Conservation (phyloP, 2,113 vertebrate species). For the Myiopsitta monachus region DNA sequence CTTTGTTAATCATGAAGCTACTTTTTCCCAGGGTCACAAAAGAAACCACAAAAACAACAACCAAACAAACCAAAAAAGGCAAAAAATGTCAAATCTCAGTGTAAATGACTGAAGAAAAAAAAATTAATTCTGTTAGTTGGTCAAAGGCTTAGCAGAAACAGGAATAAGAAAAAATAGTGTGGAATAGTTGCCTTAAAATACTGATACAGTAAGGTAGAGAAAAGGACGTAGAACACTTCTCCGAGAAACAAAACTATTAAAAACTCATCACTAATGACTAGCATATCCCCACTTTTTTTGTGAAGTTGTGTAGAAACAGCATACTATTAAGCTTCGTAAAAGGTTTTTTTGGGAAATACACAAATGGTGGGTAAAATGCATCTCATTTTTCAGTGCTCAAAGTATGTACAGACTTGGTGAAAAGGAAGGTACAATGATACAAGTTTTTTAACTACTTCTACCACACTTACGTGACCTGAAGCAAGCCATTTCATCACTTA, state of each 20-base stretch:
- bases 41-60: not conserved
- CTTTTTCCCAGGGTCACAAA: slow-evolving; percentile 5
- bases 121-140: not conserved
- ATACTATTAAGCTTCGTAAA: not conserved
- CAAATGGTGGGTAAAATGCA: not conserved
- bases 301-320: not conserved
- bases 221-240: not conserved
- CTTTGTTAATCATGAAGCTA: not conserved
- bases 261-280: not conserved
- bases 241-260: not conserved
- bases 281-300: not conserved
- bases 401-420: not conserved
- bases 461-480: not conserved
- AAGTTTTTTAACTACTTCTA: not conserved
- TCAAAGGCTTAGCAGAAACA: not conserved
- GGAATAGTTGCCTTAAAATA: not conserved
- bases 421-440: not conserved
- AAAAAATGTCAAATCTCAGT: not conserved
- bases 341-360: not conserved
- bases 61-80: not conserved
- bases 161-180: not conserved
- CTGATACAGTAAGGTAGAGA: not conserved
- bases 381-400: not conserved
- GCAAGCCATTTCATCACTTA: not conserved
- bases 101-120: not conserved